These are phyloP conservation scores for Drosophila nr. perissopoda DNA, from an alignment of 2,888 invertebrate species.

Conservation along the genomic window DNA sequence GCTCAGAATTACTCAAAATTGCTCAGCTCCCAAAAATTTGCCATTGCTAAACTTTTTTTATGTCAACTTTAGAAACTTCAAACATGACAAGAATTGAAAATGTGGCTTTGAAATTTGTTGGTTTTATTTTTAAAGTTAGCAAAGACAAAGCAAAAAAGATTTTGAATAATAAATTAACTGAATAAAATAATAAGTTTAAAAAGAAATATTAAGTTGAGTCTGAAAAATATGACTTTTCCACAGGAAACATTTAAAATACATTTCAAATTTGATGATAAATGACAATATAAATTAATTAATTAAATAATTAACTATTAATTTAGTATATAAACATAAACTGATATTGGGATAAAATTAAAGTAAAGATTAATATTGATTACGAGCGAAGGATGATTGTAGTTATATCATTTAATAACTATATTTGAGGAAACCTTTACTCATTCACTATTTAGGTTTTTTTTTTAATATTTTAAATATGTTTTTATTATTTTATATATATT, in stretches of 20 bases:
- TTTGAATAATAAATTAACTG: not conserved
- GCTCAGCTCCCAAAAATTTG: not conserved
- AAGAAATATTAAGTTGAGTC: not conserved
- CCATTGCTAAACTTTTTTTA: not conserved
- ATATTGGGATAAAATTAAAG: not conserved
- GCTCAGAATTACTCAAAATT: not conserved
- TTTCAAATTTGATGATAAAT: too few species aligned
- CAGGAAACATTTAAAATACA: not conserved
- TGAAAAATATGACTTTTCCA: too few species aligned
- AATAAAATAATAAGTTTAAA: not conserved
- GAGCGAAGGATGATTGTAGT: not conserved
- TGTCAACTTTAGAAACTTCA: not conserved
- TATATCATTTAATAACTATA: not conserved
- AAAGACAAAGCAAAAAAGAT: not conserved
- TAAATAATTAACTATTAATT: too few species aligned
- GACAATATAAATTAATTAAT: too few species aligned
- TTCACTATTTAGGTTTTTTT: not conserved
- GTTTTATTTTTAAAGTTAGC: not conserved
- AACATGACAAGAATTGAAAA: not conserved
- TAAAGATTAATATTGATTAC: not conserved
- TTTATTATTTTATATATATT: not conserved
- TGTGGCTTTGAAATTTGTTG: not conserved
- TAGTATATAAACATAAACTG: not conserved
- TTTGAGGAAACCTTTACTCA: not conserved
- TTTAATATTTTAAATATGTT: not conserved